Base-by-base conservation (phyloP, 2,888 invertebrate species). In the Pheosia gnoma region DNA sequence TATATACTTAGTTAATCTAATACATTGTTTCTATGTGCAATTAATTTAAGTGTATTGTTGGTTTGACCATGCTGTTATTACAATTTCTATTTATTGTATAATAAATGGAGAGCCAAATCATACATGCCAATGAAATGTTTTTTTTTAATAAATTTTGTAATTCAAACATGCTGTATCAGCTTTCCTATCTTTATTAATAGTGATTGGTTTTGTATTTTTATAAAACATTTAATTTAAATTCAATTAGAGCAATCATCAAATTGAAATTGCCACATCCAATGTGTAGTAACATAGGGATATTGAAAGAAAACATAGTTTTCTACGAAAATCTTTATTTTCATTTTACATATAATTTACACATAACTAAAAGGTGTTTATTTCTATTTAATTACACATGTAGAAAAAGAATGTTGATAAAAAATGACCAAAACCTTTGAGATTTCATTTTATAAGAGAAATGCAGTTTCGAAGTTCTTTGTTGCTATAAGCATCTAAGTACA, bases 1-100 rank as follows among this genome's bases (percentile, higher is more conserved):
- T 96, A 96, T 86, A 94, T 94, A 78, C 88, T 96, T 74, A 95
- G 95, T 86, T 96, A 94, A 93, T 70, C 62, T 62, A 45, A 5
- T 63, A 61, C 11, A 47, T 57, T 45, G 6, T 47, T 57, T 47
- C 25, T 43, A 52, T 36, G 10, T 36, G 52, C 37, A 37, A 25
- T 36, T 8, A 36, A 36, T 52, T 25, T n/a, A 10, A n/a, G 49
- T 49, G 7, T 13, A 8, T 49, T 25, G 2, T 49, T 25, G 8
- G 25, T 7, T 51, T 51, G 5, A 13, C 25, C 9, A 38, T 65
- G 56, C 59, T 55, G 61, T 55, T 25, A 25, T 25, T 25, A 25
- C 25, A 25, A 25, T 25, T 25, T 25, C 25, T 25, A 25, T 25
- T 25, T 25, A 2, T 25, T 25, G 25, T 25, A 25, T 25, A 25